Base-by-base conservation (phyloP, 1,140 invertebrate genomes). In the Nebria ingens region DNA sequence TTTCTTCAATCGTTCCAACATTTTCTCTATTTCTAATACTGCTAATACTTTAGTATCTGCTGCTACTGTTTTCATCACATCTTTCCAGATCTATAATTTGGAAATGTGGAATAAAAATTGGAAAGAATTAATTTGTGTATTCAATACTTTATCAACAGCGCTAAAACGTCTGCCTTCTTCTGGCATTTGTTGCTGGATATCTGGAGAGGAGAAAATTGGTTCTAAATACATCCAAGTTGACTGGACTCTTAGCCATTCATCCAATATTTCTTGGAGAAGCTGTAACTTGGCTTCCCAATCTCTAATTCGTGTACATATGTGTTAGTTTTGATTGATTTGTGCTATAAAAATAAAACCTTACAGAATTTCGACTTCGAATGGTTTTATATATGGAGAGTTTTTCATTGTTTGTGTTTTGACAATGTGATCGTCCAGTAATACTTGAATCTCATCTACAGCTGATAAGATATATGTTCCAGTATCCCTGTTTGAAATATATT, bases 321-420 rank as follows among this genome's bases (percentile, higher is more conserved):
- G 12, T 49, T 13, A 21, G 19, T 51, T 42, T 4, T 29, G 13
- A 59, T 25, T 38, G 45, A 40, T 29, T 53, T 11, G 25, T 49
- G n/a, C 38, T 21, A 21, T 15, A 59, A 54, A 54, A 54, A 55
- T 56, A 19, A 52, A 56, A 45, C 15, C 82, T 79, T 71, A 89
- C 86, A 82, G 62, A 53, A 88, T 89, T 60, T 82, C 79, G 54
- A 80, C 79, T 68, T 89, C 91, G 69, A 98, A 97, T 1, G 94
- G 94, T 68, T 95, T 96, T 56, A 97, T 96, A 65, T 94, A 97
- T 0, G 93, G 89, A 11, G 93, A 97, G 64, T 93, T 93, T 71
- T 94, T 89, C 92, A 98, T 97, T 1, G 93, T 97, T 71, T 97
- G 93, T 13, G 93, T 93, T 73, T 97, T 97, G 4, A 97, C 89